These are phyloP conservation scores for Zaprionus gabonicus DNA, from an alignment of 1,140 invertebrate species.

Conservation along the genomic window DNA sequence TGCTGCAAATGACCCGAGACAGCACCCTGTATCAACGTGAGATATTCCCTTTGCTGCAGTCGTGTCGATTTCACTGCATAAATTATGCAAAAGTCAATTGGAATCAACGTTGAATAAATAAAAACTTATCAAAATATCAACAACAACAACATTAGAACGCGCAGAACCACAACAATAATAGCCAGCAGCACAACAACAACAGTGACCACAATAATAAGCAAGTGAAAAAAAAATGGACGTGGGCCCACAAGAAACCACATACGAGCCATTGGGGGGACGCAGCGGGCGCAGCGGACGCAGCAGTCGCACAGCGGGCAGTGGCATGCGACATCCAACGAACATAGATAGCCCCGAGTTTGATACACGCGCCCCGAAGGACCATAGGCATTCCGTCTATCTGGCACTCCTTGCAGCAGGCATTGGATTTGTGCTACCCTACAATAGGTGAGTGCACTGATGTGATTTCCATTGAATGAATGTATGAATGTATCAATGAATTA, in stretches of 20 bases:
- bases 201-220: conserved; percentile 7
- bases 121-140: neutral
- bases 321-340: conserved; percentile 63
- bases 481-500: conserved; percentile 5
- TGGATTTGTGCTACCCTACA: conserved; percentile 95
- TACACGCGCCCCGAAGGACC: conserved; percentile 87
- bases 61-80: conserved; percentile 32
- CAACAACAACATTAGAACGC: conserved; percentile 5
- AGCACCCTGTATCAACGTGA: conserved; percentile 57
- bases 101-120: conserved; percentile 17
- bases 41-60: conserved; percentile 24
- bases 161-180: neutral
- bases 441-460: conserved; percentile 87
- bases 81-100: conserved; percentile 57
- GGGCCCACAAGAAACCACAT: conserved; percentile 75
- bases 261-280: conserved; percentile 77
- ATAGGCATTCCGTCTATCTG: conserved; percentile 91
- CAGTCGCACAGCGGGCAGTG: conserved; percentile 36
- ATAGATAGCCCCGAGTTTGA: conserved; percentile 83
- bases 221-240: conserved; percentile 56
- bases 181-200: neutral
- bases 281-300: conserved; percentile 27
- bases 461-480: neutral
- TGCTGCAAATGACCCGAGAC: conserved; percentile 19
- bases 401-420: conserved; percentile 93